Conservation (phyloP, 2,113 vertebrate genomes). For the Arvicanthis niloticus region DNA sequence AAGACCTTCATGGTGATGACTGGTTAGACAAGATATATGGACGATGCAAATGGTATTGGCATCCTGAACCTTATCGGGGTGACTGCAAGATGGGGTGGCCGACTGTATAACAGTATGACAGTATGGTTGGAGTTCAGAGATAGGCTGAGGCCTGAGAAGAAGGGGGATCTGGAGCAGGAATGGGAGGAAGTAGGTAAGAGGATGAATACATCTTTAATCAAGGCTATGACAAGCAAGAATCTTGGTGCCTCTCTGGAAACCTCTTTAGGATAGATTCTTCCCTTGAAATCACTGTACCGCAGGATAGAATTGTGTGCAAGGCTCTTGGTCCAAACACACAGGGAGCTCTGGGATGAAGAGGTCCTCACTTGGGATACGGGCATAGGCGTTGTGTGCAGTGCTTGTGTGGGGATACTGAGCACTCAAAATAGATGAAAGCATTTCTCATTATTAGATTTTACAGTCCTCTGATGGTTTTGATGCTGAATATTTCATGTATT, state of each 20-base stretch:
- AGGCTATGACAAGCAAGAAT: not conserved
- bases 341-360: not conserved
- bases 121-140: not conserved
- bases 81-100: not conserved
- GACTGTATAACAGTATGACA: accelerated
- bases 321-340: not conserved
- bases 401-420: too few relatives aligned
- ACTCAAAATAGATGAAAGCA: not conserved
- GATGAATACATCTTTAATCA: not conserved
- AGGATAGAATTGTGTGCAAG: not conserved
- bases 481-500: not conserved
- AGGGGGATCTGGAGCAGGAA: not conserved
- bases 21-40: not conserved
- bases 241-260: not conserved
- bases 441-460: not conserved
- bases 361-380: not conserved
- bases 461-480: not conserved
- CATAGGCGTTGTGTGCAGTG: not conserved
- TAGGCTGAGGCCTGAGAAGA: not conserved
- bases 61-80: too few relatives aligned
- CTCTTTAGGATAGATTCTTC: not conserved
- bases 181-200: not conserved
- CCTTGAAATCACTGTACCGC: not conserved
- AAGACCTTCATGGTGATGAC: not conserved
- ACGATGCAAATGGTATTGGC: not conserved